Evolutionary conservation across 1,140 invertebrate species (phyloP).

Genomic region (Drosophila nebulosa): DNA sequence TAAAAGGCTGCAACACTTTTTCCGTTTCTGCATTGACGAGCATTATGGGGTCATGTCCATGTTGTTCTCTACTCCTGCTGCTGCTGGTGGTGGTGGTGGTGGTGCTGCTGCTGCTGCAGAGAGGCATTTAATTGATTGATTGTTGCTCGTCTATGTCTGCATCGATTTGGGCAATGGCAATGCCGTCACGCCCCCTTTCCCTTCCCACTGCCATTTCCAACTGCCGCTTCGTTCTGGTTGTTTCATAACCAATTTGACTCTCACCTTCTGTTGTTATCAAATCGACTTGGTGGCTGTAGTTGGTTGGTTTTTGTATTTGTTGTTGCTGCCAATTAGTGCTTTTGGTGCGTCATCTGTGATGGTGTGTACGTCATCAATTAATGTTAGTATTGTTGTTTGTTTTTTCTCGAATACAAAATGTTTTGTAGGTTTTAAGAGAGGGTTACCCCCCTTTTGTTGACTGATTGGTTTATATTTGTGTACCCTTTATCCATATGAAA

Average conservation of each 20-base stretch:
- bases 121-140: conserved; percentile 75
- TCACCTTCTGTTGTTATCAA: conserved; percentile 49
- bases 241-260: conserved; percentile 58
- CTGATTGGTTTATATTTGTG: conserved; percentile 52
- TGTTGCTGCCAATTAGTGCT: conserved; percentile 70
- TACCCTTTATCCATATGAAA: neutral
- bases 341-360: conserved; percentile 53
- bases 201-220: neutral
- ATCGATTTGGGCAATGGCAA: conserved; percentile 49
- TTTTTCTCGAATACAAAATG: conserved; percentile 35
- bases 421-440: conserved; percentile 25
- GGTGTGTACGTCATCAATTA: conserved; percentile 58
- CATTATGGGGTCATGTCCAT: conserved; percentile 26
- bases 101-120: conserved; percentile 42
- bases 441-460: conserved; percentile 33
- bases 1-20: conserved; percentile 38
- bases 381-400: conserved; percentile 67
- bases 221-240: conserved; percentile 10
- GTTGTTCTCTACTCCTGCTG: conserved; percentile 6
- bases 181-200: neutral
- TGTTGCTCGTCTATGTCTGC: conserved; percentile 73
- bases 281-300: conserved; percentile 55
- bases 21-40: conserved; percentile 24
- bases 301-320: conserved; percentile 35
- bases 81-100: conserved; percentile 1